phyloP scores from a whole-genome alignment of 2,113 vertebrate genomes.

The Siniperca knerii region DNA sequence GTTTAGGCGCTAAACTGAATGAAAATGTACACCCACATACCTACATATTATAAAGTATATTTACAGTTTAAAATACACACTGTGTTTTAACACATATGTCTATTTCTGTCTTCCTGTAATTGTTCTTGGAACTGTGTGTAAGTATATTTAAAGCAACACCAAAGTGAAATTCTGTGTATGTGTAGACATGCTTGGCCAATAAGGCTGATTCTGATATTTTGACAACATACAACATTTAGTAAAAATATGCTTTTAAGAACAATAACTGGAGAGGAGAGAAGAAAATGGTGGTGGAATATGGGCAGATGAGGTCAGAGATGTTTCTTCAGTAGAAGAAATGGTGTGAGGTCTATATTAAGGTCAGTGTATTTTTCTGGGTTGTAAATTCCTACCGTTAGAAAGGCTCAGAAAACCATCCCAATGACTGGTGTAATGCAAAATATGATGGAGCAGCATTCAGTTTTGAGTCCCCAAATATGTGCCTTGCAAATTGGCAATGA shows the following conservation, averaged over 20 bases:
- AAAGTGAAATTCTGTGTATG: too few relatives aligned
- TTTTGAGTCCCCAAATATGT: neutral
- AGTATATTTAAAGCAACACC: too few relatives aligned
- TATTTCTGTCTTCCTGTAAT: too few relatives aligned
- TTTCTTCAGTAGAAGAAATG: conserved; percentile 3
- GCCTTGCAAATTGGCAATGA: conserved; percentile 25
- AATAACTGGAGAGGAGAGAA: neutral
- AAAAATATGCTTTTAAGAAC: neutral
- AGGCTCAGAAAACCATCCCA: conserved; percentile 5
- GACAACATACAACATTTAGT: neutral
- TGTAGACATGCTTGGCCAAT: too few relatives aligned
- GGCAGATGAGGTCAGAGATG: neutral
- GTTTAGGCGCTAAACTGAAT: too few relatives aligned
- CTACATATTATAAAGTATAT: too few relatives aligned
- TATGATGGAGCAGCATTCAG: conserved; percentile 9
- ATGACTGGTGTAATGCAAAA: conserved; percentile 37
- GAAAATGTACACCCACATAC: too few relatives aligned
- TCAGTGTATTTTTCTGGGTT: neutral
- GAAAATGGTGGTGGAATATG: neutral
- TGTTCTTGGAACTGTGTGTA: too few relatives aligned
- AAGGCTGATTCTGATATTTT: neutral
- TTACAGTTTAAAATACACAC: too few relatives aligned
- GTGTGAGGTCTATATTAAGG: neutral
- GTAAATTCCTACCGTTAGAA: conserved; percentile 2
- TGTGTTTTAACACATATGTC: too few relatives aligned